A percentile compares a stretch with the other conserved stretches of the same genome.
Evolutionary conservation across 1,140 invertebrate species (phyloP).

Genomic region (Hycleus phaleratus): DNA sequence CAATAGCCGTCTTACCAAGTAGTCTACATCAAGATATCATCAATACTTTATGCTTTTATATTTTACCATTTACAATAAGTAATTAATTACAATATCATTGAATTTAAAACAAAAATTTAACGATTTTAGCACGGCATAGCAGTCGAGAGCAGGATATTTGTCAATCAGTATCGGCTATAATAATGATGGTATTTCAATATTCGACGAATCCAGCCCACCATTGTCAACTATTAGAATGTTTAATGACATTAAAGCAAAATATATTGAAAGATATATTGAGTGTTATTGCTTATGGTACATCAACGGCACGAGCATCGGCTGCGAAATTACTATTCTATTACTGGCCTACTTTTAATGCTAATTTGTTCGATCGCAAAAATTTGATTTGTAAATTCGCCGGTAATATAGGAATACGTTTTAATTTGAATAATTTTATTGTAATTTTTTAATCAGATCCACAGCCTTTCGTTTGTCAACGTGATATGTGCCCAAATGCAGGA

Average conservation of each 20-base stretch:
- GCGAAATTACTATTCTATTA: conserved; percentile 97
- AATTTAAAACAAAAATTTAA: background rate
- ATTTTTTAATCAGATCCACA: conserved; percentile 45
- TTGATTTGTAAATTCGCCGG: conserved; percentile 85
- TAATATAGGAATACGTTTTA: conserved; percentile 41
- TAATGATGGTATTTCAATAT: conserved; percentile 97
- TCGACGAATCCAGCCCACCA: conserved; percentile 87
- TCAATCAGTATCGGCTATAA: conserved; percentile 87
- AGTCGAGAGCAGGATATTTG: conserved; percentile 76
- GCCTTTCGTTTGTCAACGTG: conserved; percentile 76
- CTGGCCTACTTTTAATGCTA: conserved; percentile 97
- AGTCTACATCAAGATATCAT: conserved; percentile 91
- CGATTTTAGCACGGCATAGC: conserved; percentile 54
- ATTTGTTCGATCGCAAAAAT: conserved; percentile 82
- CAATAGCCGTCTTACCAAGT: conserved; percentile 83
- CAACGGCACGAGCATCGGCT: conserved; percentile 81
- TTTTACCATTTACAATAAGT: conserved; percentile 95
- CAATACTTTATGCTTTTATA: conserved; percentile 90
- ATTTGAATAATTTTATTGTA: too few species aligned
- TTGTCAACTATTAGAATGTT: conserved; percentile 87
- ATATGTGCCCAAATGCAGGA: conserved; percentile 74
- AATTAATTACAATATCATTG: conserved; percentile 16
- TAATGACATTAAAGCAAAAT: conserved; percentile 86
- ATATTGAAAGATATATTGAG: conserved; percentile 89
- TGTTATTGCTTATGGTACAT: conserved; percentile 95